Evolutionary conservation across 2,888 invertebrate species (phyloP), one percentile per base, ranked within the genome.

Genomic region (Pristionchus entomophagus): DNA sequence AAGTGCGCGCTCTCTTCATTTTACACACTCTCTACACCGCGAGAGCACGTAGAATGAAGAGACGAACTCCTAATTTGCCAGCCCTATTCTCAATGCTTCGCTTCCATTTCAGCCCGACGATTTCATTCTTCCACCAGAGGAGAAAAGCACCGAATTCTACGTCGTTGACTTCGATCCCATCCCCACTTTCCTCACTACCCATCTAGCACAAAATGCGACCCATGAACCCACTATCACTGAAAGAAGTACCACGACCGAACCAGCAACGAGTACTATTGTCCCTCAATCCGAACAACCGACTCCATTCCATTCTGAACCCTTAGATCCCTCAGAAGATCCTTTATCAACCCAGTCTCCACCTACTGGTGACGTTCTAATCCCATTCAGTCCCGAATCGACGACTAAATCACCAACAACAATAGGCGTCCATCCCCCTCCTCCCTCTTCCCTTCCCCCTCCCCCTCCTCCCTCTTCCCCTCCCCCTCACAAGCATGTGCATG

Each of bases 101-200:
- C 80, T 80, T 51, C 10, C 29, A 32, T 81, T 81, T 53, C 56
- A 81, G 81, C 35, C 41, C 35, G 81, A 81, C 38, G 81, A 81
- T 38, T 81, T 81, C 56, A 81, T 81, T 38, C 53, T 81, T 81
- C 81, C 81, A 22, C 81, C 81, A 26, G 56, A 56, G 22, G 35
- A 56, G 35, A 35, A 56, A 17, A 29, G n/a, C 45, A 29, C 12
- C 6, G 81, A 81, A 41, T 81, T 41, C 56, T 81, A 81, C 26
- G 56, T 81, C 17, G 41, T 81, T 17, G 81, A 81, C n/a, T 81
- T 41, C 81, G 81, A 81, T 56, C 51, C 51, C 10, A 78, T 78
- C 26, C 14, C 41, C 6, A 29, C 49, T 26, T 77, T 51, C 29
- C 38, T 32, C 14, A 49, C 51, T 17, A 49, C 51, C 41, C 14